Conservation (phyloP, 2,888 invertebrate species). For the Drosophila anceps region DNA sequence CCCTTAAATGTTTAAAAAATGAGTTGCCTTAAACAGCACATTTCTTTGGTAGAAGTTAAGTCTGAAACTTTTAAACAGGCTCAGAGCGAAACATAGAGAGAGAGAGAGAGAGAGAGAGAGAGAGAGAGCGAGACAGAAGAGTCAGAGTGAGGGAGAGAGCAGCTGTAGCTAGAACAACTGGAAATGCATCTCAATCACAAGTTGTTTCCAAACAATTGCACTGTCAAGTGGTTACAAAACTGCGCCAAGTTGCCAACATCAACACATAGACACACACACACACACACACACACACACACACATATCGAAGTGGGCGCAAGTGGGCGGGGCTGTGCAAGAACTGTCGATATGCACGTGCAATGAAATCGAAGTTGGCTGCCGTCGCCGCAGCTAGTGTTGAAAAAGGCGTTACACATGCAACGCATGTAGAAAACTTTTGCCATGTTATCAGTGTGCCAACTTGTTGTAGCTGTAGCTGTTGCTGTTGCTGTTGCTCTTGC, state of each 20-base stretch:
- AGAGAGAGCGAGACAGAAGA: not conserved
- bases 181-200: constrained; percentile 69
- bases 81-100: not conserved
- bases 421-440: constrained; percentile 67
- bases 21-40: not conserved
- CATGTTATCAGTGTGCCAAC: constrained; percentile 70
- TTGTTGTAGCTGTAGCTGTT: constrained; percentile 27
- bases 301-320: not conserved
- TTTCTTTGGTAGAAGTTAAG: not conserved
- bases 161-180: constrained; percentile 27
- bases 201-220: constrained; percentile 84
- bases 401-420: constrained; percentile 62
- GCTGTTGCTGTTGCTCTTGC: constrained; percentile 31
- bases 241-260: constrained; percentile 58
- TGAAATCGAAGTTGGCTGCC: constrained; percentile 64
- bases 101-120: not conserved
- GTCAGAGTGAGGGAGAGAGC: not conserved
- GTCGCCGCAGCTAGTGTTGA: constrained; percentile 51
- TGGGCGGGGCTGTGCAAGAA: constrained; percentile 15
- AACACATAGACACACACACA: constrained; percentile 19
- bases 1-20: not conserved
- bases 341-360: constrained; percentile 71
- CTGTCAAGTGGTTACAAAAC: constrained; percentile 82
- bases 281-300: not conserved
- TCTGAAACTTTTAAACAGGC: constrained; percentile 14